Evolutionary conservation across 2,113 vertebrate genomes (phyloP).

Genomic region (Eurypyga helias): DNA sequence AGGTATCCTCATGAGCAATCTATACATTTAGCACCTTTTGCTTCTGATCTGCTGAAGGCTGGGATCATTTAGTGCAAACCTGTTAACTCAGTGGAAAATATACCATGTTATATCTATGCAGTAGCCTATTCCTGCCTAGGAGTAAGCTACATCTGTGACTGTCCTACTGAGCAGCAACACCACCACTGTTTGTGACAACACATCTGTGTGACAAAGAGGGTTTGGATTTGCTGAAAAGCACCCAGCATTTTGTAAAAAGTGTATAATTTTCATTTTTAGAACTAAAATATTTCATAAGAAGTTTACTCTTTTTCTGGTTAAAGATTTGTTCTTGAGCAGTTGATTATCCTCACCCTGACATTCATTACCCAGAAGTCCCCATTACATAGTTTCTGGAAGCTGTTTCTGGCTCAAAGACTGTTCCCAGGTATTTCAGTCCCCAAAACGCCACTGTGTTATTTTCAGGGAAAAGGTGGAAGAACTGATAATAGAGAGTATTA

Average conservation of each 20-base stretch:
- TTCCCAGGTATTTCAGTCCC: neutral
- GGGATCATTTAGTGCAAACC: neutral
- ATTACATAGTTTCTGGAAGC: neutral
- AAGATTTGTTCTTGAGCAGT: neutral
- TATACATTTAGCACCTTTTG: neutral
- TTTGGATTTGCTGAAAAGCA: neutral
- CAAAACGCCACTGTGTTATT: rapidly evolving
- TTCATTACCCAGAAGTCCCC: neutral
- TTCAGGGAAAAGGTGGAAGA: neutral
- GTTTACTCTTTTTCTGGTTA: neutral
- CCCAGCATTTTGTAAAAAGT: neutral
- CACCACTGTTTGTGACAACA: neutral
- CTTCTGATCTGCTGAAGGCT: neutral
- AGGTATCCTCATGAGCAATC: neutral
- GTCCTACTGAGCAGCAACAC: neutral
- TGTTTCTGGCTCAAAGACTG: neutral
- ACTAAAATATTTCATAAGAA: neutral
- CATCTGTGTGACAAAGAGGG: neutral
- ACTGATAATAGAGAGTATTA: neutral
- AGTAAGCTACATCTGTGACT: neutral
- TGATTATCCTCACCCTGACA: neutral
- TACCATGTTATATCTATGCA: neutral
- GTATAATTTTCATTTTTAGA: neutral
- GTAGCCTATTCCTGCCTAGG: neutral
- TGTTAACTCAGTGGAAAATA: neutral